Conservation (phyloP, 2,888 invertebrate genomes). For the Eristalis pertinax region DNA sequence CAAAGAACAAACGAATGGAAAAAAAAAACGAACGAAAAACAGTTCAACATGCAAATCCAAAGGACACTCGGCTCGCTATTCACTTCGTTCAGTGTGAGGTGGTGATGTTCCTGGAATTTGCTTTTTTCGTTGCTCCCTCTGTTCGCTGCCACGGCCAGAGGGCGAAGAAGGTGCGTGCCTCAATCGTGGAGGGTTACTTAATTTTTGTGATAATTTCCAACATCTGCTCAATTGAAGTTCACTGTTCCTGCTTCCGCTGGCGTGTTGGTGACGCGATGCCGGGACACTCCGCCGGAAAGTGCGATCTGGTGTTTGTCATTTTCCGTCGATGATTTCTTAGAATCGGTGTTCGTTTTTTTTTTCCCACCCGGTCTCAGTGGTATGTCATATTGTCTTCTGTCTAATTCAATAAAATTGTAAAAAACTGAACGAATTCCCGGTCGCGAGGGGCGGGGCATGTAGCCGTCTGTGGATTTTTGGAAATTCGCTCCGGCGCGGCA, state of each 20-base stretch:
- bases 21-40: neutral
- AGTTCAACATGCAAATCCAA: slow-evolving; percentile 67
- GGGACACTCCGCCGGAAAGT: slow-evolving; percentile 18
- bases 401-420: slow-evolving; percentile 53
- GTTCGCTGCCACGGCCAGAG: neutral
- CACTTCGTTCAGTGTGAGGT: slow-evolving; percentile 39
- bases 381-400: slow-evolving; percentile 30
- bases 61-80: slow-evolving; percentile 11
- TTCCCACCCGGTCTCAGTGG: neutral
- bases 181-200: slow-evolving; percentile 46
- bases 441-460: neutral
- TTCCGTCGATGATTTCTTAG: slow-evolving; percentile 63
- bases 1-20: slow-evolving; percentile 7
- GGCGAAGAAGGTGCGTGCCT: slow-evolving; percentile 30
- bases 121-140: slow-evolving; percentile 16
- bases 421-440: neutral
- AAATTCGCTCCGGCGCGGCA: slow-evolving; percentile 32
- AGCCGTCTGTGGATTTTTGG: slow-evolving; percentile 25
- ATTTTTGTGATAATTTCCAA: slow-evolving; percentile 56
- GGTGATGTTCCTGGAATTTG: slow-evolving; percentile 47
- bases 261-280: slow-evolving; percentile 8
- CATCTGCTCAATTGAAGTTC: slow-evolving; percentile 69
- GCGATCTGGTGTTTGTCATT: slow-evolving; percentile 61
- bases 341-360: slow-evolving; percentile 34
- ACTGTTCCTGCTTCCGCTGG: slow-evolving; percentile 16